Evolutionary conservation across 2,888 invertebrate genomes (phyloP).

Genomic region (Chironomus riparius): DNA sequence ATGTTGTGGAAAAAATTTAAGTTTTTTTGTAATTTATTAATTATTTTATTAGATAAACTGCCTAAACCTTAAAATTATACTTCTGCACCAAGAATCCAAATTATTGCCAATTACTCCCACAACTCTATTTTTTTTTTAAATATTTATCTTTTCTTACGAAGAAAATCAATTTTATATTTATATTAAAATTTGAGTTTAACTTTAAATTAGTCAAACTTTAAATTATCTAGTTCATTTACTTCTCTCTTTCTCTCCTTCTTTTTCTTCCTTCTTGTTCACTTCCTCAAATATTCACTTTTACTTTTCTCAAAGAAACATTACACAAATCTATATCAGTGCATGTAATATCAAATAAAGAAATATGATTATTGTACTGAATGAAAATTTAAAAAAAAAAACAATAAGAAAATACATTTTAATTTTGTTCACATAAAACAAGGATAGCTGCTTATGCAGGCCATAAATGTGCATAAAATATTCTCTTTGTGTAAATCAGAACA

Average conservation of each 20-base stretch:
- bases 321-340: too few species aligned
- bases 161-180: not conserved
- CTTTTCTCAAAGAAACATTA: too few species aligned
- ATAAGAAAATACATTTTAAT: not conserved
- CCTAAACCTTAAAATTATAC: not conserved
- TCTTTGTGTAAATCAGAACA: not conserved
- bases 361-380: too few species aligned
- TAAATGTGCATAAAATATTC: not conserved
- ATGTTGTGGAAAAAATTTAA: too few species aligned
- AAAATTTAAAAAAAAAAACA: not conserved
- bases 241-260: too few species aligned
- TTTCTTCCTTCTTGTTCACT: not conserved
- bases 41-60: not conserved
- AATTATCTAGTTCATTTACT: not conserved
- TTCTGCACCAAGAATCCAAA: not conserved
- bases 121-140: not conserved
- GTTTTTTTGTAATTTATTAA: too few species aligned
- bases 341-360: too few species aligned
- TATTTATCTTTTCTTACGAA: not conserved
- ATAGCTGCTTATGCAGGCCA: too few species aligned
- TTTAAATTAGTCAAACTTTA: not conserved
- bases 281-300: not conserved
- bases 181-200: too few species aligned
- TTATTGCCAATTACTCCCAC: not conserved
- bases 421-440: not conserved